Conservation (phyloP, 1,140 invertebrate species). For the Tetramorium parvispinum region DNA sequence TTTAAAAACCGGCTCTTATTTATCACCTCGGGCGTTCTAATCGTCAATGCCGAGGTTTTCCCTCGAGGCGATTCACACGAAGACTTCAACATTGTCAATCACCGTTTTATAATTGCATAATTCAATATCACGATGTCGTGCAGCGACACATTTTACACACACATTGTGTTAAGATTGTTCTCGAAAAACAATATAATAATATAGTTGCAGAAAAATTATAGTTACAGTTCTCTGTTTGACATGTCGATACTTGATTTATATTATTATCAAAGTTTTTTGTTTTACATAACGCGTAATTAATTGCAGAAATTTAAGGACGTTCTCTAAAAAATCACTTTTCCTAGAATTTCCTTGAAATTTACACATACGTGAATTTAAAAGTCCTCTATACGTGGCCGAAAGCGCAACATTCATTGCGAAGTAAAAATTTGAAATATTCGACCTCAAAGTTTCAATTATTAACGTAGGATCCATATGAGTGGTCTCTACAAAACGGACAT, state of each 20-base stretch:
- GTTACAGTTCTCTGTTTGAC: too few species aligned
- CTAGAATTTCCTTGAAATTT: too few species aligned
- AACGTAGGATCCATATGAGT: too few species aligned
- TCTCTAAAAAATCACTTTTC: too few species aligned
- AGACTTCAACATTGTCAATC: neutral
- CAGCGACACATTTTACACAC: neutral
- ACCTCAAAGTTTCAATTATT: too few species aligned
- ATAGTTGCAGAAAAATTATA: too few species aligned
- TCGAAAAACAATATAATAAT: neutral
- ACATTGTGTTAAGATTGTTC: neutral
- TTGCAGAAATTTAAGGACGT: neutral
- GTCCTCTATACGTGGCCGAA: too few species aligned
- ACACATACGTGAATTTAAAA: too few species aligned
- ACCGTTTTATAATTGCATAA: constrained; percentile 15
- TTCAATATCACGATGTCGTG: neutral
- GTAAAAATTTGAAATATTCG: too few species aligned
- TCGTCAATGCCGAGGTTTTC: constrained; percentile 1
- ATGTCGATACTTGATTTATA: too few species aligned
- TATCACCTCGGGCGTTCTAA: constrained; percentile 38
- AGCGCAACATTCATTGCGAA: too few species aligned
- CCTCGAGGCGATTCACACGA: neutral
- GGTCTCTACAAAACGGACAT: too few species aligned
- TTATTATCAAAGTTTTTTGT: neutral
- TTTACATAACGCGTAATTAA: neutral
- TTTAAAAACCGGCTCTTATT: constrained; percentile 36